phyloP scores from a whole-genome alignment of 2,888 invertebrate species.

The Eremobia ochroleuca region DNA sequence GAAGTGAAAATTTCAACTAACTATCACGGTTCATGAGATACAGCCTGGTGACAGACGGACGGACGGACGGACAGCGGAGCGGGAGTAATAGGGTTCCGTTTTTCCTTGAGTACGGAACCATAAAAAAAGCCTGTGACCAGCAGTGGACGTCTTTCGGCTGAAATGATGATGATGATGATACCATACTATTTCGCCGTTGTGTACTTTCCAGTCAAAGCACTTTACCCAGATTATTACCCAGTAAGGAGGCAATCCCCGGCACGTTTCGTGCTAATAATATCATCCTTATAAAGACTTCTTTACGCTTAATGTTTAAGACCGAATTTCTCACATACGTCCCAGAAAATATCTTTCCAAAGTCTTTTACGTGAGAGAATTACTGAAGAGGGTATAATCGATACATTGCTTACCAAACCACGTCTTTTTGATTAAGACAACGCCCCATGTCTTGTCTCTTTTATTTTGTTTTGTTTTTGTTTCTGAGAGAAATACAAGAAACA shows the following conservation, averaged over 20 bases:
- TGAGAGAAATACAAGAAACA: not conserved
- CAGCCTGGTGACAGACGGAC: too few relatives aligned
- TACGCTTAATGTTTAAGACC: constrained; percentile 28
- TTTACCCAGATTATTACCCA: constrained; percentile 12
- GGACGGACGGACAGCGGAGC: too few relatives aligned
- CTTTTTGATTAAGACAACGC: constrained; percentile 42
- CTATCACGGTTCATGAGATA: too few relatives aligned
- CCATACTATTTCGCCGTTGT: not conserved
- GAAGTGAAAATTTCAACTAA: too few relatives aligned
- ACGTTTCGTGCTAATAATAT: constrained; percentile 35
- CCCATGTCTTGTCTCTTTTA: constrained; percentile 23
- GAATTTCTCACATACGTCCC: constrained; percentile 28
- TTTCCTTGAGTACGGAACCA: too few relatives aligned
- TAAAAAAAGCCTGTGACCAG: not conserved
- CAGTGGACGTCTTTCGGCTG: not conserved
- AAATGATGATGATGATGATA: not conserved
- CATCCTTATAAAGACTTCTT: constrained; percentile 42
- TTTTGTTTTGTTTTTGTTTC: constrained; percentile 47
- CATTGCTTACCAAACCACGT: constrained; percentile 58
- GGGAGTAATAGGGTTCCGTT: too few relatives aligned
- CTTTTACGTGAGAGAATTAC: constrained; percentile 58
- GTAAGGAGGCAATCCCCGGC: constrained; percentile 29
- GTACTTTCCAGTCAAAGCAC: constrained; percentile 2
- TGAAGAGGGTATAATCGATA: constrained; percentile 37
- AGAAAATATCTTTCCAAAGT: constrained; percentile 44